Percentiles rank a stretch among this genome's conserved stretches.
phyloP scores from a whole-genome alignment of 2,888 invertebrate species.

The Agelastica alni region DNA sequence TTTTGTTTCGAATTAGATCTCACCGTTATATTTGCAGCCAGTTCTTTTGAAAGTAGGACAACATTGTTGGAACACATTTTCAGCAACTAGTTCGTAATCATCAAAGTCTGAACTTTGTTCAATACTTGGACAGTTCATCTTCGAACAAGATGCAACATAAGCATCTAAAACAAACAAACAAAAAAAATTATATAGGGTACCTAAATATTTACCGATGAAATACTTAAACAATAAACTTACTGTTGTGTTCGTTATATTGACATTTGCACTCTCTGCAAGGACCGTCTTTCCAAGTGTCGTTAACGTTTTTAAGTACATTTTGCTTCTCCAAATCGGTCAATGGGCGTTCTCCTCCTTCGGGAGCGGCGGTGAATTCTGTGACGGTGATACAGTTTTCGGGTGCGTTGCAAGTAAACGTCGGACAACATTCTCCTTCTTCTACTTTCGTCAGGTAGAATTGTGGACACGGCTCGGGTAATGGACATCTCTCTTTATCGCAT shows the following conservation, averaged over 20 bases:
- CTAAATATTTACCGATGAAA: background rate
- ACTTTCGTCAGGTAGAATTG: conserved; percentile 61
- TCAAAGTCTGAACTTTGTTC: conserved; percentile 55
- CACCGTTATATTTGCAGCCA: conserved; percentile 61
- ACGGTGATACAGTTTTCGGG: conserved; percentile 69
- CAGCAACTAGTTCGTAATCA: conserved; percentile 63
- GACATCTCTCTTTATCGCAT: conserved; percentile 69
- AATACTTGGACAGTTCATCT: conserved; percentile 60
- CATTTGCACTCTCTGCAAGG: conserved; percentile 71
- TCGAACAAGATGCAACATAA: conserved; percentile 57
- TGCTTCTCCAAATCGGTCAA: conserved; percentile 54
- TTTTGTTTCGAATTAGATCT: too few species aligned
- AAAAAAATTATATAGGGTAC: background rate
- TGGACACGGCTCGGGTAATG: conserved; percentile 63
- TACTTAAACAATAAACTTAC: too few species aligned
- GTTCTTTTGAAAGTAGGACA: conserved; percentile 64
- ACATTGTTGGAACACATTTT: conserved; percentile 64
- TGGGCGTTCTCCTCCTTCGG: conserved; percentile 61
- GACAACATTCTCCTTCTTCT: conserved; percentile 64
- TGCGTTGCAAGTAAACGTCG: conserved; percentile 66
- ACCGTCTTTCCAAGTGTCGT: conserved; percentile 71
- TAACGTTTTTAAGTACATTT: conserved; percentile 62
- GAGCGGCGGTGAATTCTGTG: conserved; percentile 60
- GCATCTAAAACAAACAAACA: conserved; percentile 40
- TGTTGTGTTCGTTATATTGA: conserved; percentile 19